Evolutionary conservation across 2,797 vertebrate genomes (phyloP), one percentile per base, ranked within the genome.

Genomic region (Botia almorhae): DNA sequence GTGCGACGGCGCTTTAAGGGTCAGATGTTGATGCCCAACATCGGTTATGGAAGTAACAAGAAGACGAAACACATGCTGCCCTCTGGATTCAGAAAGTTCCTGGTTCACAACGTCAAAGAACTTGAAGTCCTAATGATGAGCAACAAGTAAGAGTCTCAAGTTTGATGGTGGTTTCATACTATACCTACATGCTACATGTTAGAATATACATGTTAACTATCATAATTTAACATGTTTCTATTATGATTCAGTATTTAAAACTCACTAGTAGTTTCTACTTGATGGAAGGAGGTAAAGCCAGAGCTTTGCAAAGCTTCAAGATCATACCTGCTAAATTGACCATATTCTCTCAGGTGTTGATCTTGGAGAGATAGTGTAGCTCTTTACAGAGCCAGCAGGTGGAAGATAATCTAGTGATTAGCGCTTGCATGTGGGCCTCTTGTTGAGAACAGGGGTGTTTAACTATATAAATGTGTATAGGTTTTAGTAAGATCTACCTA

Each of bases 1-100:
- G 97, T 98, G 17, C 96, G 97, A 83, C 94, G 98, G 88, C 94
- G 97, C 79, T 99, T 99, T 91, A 99, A 99, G 93, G 98, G 98
- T 0, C 98, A 99, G 93, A 97, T 99, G 92, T 82, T 99, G 92
- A 99, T 99, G 98, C 98, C 98, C 80, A 99, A 97, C 91, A 99
- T 99, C 0, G 98, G 98, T 91, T 99, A 99, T 0, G 97, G 98
- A 85, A 99, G 97, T 92, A 98, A 94, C 88, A 99, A 96, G 92
- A 99, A 99, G 88, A 99, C 98, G 0, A 99, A 98, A 91, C 97
- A 97, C 91, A 97, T 98, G 97, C 92, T 99, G 88, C 98, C 98
- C 69, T 92, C 93, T 0, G 98, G 98, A 33, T 99, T 99, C 94
- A 95, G 93, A 81, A 99, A 99, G 92, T 98, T 99, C 87, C 90